These are phyloP conservation scores for Lepus europaeus DNA, from an alignment of 2,113 vertebrate species.

Conservation along the genomic window DNA sequence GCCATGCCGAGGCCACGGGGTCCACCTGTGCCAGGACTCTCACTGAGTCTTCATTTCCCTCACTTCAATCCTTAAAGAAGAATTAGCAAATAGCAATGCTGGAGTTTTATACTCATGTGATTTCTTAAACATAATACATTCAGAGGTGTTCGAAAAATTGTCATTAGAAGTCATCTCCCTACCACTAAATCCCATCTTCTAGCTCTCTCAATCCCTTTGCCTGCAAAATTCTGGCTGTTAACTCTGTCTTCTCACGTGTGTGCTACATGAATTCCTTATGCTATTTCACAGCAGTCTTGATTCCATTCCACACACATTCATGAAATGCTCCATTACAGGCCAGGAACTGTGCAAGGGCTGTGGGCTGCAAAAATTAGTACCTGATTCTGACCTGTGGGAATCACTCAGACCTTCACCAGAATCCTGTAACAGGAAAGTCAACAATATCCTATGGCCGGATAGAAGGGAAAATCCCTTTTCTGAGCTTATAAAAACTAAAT, in stretches of 20 bases:
- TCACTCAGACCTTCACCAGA: too few relatives aligned
- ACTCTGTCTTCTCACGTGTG: background rate
- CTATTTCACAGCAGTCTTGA: rapidly evolving
- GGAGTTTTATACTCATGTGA: background rate
- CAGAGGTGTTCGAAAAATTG: background rate
- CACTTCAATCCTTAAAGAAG: background rate
- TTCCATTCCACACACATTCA: background rate
- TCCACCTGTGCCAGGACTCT: background rate
- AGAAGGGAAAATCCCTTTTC: background rate
- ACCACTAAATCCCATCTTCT: background rate
- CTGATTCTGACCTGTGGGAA: background rate
- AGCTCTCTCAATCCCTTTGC: background rate
- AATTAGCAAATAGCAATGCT: background rate
- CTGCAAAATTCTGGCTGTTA: background rate
- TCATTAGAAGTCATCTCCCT: background rate
- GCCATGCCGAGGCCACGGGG: too few relatives aligned
- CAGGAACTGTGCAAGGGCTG: rapidly evolving
- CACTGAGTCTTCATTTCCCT: background rate
- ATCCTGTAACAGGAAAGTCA: background rate
- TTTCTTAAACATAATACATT: background rate
- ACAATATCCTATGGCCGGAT: rapidly evolving
- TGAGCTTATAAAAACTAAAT: background rate
- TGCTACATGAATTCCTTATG: background rate
- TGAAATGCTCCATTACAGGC: rapidly evolving
- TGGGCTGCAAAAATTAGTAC: background rate